Percentiles rank a stretch among this genome's conserved stretches.
These are phyloP conservation scores for Oceanodroma tethys DNA, from an alignment of 2,113 vertebrate genomes.

Conservation along the genomic window DNA sequence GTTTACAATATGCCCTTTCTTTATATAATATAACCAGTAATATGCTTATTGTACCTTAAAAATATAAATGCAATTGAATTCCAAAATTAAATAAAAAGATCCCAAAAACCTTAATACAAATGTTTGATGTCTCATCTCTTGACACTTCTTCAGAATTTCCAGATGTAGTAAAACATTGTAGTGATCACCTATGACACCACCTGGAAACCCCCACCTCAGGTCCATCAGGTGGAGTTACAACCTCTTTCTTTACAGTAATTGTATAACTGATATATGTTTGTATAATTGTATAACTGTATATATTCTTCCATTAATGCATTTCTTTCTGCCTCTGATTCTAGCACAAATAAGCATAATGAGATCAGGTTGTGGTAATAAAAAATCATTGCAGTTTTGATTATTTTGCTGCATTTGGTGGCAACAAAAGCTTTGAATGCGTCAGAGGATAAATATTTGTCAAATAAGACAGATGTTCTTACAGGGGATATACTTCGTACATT, in stretches of 20 bases:
- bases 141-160: conserved; percentile 54
- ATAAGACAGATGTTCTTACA: neutral
- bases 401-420: neutral
- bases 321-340: conserved; percentile 69
- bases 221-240: conserved; percentile 65
- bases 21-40: neutral
- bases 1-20: neutral
- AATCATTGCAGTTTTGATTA: neutral
- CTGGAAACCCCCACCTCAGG: conserved; percentile 53
- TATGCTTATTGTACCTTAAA: neutral
- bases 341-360: neutral
- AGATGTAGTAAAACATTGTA: conserved; percentile 23
- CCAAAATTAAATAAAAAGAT: neutral
- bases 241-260: conserved; percentile 64
- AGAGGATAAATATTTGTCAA: neutral
- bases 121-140: conserved; percentile 32
- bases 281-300: conserved; percentile 47
- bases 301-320: conserved; percentile 61
- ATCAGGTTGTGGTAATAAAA: neutral
- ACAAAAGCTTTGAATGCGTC: neutral
- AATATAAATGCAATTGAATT: neutral
- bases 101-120: conserved; percentile 51
- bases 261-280: conserved; percentile 50
- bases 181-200: conserved; percentile 49
- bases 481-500: neutral